Evolutionary conservation across 2,888 invertebrate species (phyloP).

Genomic region (Drosophila niveifrons): DNA sequence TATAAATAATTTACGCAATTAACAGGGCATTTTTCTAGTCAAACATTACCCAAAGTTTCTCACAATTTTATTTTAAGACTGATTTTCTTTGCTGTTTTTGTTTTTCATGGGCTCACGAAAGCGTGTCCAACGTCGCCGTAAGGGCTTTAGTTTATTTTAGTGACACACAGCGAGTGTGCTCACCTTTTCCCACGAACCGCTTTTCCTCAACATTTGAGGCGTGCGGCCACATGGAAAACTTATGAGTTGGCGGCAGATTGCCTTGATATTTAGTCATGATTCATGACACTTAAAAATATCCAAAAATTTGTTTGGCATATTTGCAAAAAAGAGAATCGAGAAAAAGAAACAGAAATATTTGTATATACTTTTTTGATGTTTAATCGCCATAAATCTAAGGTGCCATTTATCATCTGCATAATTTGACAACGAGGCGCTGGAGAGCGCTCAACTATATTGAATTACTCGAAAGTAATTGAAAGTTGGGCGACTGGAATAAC

Average conservation of each 20-base stretch:
- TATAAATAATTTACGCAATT: not conserved
- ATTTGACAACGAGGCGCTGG: conserved; percentile 41
- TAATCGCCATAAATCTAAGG: conserved; percentile 46
- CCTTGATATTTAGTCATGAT: conserved; percentile 42
- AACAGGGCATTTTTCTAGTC: conserved; percentile 2
- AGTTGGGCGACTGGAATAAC: conserved; percentile 65
- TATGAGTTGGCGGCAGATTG: conserved; percentile 27
- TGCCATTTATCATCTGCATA: conserved; percentile 50
- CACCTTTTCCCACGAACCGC: not conserved
- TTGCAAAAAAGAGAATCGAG: conserved; percentile 15
- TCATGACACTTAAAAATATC: conserved; percentile 48
- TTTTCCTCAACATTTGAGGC: conserved; percentile 20
- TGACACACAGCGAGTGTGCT: conserved; percentile 2
- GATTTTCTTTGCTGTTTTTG: conserved; percentile 8
- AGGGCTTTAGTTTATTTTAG: conserved; percentile 39
- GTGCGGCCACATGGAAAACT: conserved; percentile 31
- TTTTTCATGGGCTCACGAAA: conserved; percentile 57
- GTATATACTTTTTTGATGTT: conserved; percentile 22
- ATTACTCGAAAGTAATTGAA: conserved; percentile 59
- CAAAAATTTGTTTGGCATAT: conserved; percentile 34
- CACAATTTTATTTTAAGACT: conserved; percentile 24
- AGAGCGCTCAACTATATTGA: conserved; percentile 32
- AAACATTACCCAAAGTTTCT: not conserved
- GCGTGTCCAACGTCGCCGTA: conserved; percentile 59
- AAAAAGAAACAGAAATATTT: not conserved